phyloP scores from a whole-genome alignment of 2,888 invertebrate species.

The Trachelus stipa region DNA sequence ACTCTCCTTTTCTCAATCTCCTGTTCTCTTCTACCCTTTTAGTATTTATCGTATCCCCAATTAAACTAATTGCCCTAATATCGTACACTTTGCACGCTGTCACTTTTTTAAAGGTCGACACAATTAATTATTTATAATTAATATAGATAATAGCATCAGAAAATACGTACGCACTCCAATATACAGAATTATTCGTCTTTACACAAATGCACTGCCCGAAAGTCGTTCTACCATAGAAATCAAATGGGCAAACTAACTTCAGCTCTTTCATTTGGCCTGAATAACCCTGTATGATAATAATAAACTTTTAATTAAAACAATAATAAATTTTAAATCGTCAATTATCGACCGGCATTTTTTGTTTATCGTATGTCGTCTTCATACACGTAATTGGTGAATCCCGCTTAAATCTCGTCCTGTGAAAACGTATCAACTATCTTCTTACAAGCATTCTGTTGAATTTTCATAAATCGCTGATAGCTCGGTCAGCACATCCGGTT shows the following conservation, averaged over 20 bases:
- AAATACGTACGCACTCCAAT: background rate
- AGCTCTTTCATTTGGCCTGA: too few species aligned
- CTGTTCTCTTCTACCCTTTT: background rate
- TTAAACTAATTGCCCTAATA: background rate
- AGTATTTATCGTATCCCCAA: background rate
- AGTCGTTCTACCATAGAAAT: too few species aligned
- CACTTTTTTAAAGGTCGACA: background rate
- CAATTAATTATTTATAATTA: background rate
- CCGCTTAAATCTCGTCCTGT: too few species aligned
- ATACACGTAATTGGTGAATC: too few species aligned
- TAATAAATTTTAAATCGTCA: background rate
- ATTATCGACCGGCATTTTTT: background rate
- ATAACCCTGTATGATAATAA: too few species aligned
- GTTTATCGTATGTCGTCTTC: too few species aligned
- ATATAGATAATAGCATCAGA: background rate
- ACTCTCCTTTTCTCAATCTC: background rate
- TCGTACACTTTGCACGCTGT: background rate
- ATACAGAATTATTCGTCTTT: background rate
- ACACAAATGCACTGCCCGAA: too few species aligned
- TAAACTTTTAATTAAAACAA: background rate
- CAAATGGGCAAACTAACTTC: too few species aligned
- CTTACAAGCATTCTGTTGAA: background rate
- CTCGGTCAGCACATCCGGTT: background rate
- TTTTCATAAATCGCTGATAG: background rate
- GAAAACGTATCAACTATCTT: background rate